Evolutionary conservation across 2,797 vertebrate species (phyloP).

Genomic region (Crypturellus tataupa): DNA sequence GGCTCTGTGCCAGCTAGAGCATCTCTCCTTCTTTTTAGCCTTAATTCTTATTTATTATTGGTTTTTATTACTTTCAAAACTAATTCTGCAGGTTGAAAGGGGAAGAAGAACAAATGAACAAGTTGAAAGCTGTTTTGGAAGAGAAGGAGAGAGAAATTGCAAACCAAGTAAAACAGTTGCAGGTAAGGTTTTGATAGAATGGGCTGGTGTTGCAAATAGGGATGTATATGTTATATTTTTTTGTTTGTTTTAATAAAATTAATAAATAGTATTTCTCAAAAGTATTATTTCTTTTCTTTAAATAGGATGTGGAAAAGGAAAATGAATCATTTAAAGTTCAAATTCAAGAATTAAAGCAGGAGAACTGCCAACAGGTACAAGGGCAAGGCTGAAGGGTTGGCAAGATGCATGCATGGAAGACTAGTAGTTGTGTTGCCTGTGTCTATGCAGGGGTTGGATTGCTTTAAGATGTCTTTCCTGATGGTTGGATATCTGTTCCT

Average conservation of each 20-base stretch:
- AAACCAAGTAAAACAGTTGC: conserved; percentile 83
- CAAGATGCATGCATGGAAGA: neutral
- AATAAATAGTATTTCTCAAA: neutral
- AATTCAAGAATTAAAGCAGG: conserved; percentile 79
- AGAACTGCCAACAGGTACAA: conserved; percentile 79
- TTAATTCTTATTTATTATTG: neutral
- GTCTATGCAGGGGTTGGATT: neutral
- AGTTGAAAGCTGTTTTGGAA: conserved; percentile 83
- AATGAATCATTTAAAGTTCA: conserved; percentile 79
- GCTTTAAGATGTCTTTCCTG: neutral
- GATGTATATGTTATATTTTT: rapidly evolving
- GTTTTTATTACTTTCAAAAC: neutral
- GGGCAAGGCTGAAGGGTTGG: neutral
- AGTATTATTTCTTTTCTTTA: conserved; percentile 15
- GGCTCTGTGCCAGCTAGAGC: neutral
- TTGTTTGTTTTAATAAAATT: neutral
- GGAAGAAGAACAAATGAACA: conserved; percentile 88
- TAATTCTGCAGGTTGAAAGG: conserved; percentile 81
- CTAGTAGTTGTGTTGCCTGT: neutral
- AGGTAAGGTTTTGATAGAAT: conserved; percentile 71
- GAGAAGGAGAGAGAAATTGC: conserved; percentile 82
- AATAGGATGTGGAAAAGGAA: conserved; percentile 80
- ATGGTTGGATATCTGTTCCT: neutral
- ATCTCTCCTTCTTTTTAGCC: neutral
- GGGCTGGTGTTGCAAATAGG: neutral